These are phyloP conservation scores for Eupithecia centaureata DNA, from an alignment of 2,888 invertebrate species.

Conservation along the genomic window DNA sequence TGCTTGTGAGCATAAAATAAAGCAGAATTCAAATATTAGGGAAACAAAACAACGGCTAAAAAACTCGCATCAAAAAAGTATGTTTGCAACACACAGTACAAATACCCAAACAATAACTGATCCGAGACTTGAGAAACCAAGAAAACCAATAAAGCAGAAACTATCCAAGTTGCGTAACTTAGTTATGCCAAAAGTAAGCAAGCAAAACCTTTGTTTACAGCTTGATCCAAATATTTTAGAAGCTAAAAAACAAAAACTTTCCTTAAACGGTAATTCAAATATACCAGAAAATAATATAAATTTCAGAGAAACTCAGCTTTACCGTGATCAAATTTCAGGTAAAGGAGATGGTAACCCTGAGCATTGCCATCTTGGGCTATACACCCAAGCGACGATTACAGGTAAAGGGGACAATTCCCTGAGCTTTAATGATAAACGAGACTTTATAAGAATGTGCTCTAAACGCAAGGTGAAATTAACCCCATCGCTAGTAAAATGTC, in stretches of 20 bases:
- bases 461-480: not conserved
- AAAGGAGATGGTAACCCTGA: not conserved
- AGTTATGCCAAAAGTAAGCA: not conserved
- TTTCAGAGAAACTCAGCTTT: not conserved
- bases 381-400: not conserved
- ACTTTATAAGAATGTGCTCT: not conserved
- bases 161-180: not conserved
- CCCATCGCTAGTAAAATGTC: conserved; percentile 1
- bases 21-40: not conserved
- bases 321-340: not conserved
- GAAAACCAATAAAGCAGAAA: not conserved
- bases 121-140: too few species aligned
- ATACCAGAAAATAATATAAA: not conserved
- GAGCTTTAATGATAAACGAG: not conserved
- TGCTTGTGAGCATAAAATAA: not conserved
- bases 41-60: not conserved
- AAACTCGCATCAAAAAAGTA: not conserved
- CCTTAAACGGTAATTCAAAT: not conserved
- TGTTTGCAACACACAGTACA: not conserved
- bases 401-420: not conserved
- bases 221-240: not conserved
- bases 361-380: not conserved
- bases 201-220: not conserved
- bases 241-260: not conserved
- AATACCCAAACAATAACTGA: too few species aligned